These are phyloP conservation scores for Aphelinus certus DNA, from an alignment of 1,140 invertebrate species.

Conservation along the genomic window DNA sequence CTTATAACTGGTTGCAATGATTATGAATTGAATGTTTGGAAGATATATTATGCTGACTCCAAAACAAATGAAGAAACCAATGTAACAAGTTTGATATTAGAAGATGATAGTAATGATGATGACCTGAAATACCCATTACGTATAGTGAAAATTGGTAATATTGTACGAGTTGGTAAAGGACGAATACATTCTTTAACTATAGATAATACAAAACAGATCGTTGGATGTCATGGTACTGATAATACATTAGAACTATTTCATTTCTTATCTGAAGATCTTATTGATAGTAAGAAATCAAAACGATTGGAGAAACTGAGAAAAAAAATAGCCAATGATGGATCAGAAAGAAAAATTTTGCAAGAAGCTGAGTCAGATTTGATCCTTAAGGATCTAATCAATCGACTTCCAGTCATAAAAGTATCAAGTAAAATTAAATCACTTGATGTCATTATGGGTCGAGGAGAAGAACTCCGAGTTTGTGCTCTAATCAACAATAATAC, in stretches of 20 bases:
- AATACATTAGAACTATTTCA: slow-evolving; percentile 85
- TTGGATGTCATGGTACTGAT: slow-evolving; percentile 87
- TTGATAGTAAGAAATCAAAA: slow-evolving; percentile 75
- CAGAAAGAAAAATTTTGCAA: slow-evolving; percentile 45
- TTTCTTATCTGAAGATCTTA: slow-evolving; percentile 80
- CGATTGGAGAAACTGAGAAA: slow-evolving; percentile 78
- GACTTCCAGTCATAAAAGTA: slow-evolving; percentile 74
- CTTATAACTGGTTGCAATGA: slow-evolving; percentile 89
- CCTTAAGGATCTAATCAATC: slow-evolving; percentile 79
- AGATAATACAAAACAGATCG: slow-evolving; percentile 73
- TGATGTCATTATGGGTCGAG: slow-evolving; percentile 74
- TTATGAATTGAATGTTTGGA: slow-evolving; percentile 86
- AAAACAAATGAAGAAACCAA: slow-evolving; percentile 63
- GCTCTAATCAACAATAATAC: slow-evolving; percentile 71
- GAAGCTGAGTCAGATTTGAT: slow-evolving; percentile 57
- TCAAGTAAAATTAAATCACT: slow-evolving; percentile 77
- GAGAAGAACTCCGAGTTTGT: slow-evolving; percentile 73
- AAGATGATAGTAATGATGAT: slow-evolving; percentile 70
- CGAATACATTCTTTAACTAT: slow-evolving; percentile 74
- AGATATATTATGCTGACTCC: slow-evolving; percentile 61
- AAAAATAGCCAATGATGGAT: slow-evolving; percentile 64
- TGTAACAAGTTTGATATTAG: slow-evolving; percentile 54
- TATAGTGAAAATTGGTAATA: slow-evolving; percentile 78
- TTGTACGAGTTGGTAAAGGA: slow-evolving; percentile 80
- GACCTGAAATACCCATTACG: slow-evolving; percentile 72